Evolutionary conservation across 2,797 vertebrate species (phyloP), one percentile per base, ranked within the genome.

Genomic region (Galaxias olidus): DNA sequence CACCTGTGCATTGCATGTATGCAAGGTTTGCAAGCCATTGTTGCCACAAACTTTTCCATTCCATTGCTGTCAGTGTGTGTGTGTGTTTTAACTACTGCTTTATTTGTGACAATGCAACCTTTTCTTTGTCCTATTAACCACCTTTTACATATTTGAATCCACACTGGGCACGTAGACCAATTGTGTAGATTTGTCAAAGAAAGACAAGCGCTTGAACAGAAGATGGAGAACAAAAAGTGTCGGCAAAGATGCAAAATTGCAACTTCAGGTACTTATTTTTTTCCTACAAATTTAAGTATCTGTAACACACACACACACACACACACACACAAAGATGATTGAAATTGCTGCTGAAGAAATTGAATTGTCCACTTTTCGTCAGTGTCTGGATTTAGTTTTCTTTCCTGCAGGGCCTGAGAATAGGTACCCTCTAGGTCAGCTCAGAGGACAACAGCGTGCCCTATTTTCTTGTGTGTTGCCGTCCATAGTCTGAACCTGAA

Each of bases 211-310:
- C 78, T 92, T 95, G 90, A 95, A 95, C 71, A 97, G 97, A 95
- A 95, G 97, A 92, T 99, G 97, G 97, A 97, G 97, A 95, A 98
- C 97, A 94, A 99, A 99, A 96, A 99, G 97, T 94, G 95, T 98
- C 92, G 96, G 96, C 94, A 99, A 99, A 98, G 97, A 99, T 87
- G 90, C 95, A 92, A 99, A 99, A 97, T 95, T 96, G 91, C 98
- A 98, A 84, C 96, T 98, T 84, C 97, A 99, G 98, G 97, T 99
- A 98, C 93, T 80, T 83, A 4, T 71, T 41, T 62, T 76, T 77
- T 41, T 71, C 74, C 63, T 72, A 61, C 58, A 44, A 41, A 46
- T 54, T 43, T 66, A 10, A 47, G 54, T 56, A 10, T 58, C 59
- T 61, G 40, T 61, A 19, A 47, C 56, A 65, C 14, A 42, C 59